Conservation (phyloP, 2,113 vertebrate species). For the Rhabdomys dilectus region DNA sequence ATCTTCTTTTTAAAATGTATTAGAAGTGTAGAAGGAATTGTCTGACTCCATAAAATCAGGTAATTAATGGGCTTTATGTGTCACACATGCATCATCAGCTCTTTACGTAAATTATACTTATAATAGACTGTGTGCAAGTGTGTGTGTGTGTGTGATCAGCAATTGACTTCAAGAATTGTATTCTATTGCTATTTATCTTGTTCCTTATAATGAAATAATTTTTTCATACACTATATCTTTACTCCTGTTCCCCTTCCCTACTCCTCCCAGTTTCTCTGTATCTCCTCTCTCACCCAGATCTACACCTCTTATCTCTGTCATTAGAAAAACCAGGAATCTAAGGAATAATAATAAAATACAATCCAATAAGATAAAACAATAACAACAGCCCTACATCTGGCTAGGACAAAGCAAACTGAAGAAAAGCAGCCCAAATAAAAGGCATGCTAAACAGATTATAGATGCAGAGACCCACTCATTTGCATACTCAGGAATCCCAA, state of each 20-base stretch:
- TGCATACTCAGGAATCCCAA: not conserved
- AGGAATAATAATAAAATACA: not conserved
- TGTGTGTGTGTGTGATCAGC: not conserved
- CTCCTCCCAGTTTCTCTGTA: not conserved
- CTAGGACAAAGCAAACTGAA: not conserved
- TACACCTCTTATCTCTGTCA: no score
- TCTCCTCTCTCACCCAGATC: not conserved
- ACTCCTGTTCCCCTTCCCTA: not conserved
- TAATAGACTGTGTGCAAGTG: not conserved
- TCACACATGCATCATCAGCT: not conserved
- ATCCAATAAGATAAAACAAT: not conserved
- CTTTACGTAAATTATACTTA: not conserved
- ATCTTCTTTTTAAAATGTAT: not conserved
- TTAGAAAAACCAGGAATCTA: no score
- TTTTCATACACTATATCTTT: no score
- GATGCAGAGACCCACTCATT: not conserved
- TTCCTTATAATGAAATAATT: not conserved
- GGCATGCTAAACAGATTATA: not conserved
- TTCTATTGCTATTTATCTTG: not conserved
- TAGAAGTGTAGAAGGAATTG: not conserved
- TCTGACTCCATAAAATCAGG: not conserved
- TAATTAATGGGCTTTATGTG: not conserved
- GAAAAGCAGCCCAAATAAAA: not conserved
- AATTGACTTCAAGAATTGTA: not conserved
- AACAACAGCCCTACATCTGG: not conserved